phyloP scores from a whole-genome alignment of 2,797 vertebrate species.

The Muraenolepis orangiensis region DNA sequence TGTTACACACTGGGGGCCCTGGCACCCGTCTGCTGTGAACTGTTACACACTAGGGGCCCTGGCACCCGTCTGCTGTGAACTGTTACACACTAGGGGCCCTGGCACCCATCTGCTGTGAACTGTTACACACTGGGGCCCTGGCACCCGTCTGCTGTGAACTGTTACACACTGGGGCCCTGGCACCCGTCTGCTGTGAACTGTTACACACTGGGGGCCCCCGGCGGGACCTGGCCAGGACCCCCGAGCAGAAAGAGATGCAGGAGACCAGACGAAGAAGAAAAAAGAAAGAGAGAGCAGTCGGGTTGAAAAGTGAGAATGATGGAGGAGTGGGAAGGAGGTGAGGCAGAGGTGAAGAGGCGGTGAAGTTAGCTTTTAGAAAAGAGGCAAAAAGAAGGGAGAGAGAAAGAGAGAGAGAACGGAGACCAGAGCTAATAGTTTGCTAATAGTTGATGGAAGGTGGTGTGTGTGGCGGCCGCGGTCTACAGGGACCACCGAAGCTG shows the following conservation, averaged over 20 bases:
- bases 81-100: not conserved
- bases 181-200: not conserved
- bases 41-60: not conserved
- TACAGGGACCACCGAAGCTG: slow-evolving; percentile 81
- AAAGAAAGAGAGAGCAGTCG: not conserved
- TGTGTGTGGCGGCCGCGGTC: not conserved
- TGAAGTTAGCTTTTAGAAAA: not conserved
- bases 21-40: not conserved
- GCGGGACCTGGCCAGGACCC: not conserved
- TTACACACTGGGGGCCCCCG: too few relatives aligned
- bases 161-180: not conserved
- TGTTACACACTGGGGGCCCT: not conserved
- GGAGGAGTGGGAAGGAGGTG: not conserved
- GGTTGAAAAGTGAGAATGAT: not conserved
- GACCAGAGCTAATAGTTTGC: not conserved
- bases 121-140: not conserved
- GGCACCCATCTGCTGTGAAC: too few relatives aligned
- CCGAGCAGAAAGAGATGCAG: not conserved
- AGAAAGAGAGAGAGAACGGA: slow-evolving; percentile 30
- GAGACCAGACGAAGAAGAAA: slow-evolving; percentile 21
- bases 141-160: not conserved
- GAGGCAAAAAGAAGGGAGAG: not conserved
- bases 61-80: not conserved
- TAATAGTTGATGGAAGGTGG: not conserved
- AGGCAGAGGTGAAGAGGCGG: not conserved